Evolutionary conservation across 2,888 invertebrate genomes (phyloP).

Genomic region (Pseudanteris insignis): DNA sequence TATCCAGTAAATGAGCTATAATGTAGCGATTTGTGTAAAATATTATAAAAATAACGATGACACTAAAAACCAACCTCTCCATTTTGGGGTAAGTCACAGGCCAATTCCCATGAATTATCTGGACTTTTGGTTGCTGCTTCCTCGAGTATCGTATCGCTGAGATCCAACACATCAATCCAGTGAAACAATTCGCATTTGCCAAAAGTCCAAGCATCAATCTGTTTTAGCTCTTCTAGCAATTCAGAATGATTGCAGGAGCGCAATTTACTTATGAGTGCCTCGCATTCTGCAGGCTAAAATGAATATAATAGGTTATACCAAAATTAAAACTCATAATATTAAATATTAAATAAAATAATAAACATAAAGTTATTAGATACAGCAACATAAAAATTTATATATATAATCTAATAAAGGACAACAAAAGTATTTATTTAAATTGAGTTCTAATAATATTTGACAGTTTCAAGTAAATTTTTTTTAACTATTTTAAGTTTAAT

Average conservation of each 20-base stretch:
- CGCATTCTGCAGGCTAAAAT: constrained; percentile 76
- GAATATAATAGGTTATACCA: no score
- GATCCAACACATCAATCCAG: constrained; percentile 85
- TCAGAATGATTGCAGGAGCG: constrained; percentile 74
- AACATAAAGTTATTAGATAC: constrained; percentile 4
- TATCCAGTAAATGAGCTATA: no score
- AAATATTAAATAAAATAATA: constrained; percentile 8
- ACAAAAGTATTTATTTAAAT: no score
- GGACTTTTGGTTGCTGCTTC: constrained; percentile 74
- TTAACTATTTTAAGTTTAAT: no score
- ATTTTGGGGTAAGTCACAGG: constrained; percentile 76
- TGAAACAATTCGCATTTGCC: constrained; percentile 88
- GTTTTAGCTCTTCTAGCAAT: constrained; percentile 75
- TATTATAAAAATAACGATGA: no score
- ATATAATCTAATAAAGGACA: no score
- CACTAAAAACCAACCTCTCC: no score
- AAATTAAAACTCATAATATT: constrained; percentile 9
- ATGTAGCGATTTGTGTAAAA: no score
- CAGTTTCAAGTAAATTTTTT: no score
- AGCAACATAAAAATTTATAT: not conserved
- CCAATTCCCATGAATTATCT: constrained; percentile 76
- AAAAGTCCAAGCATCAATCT: constrained; percentile 83
- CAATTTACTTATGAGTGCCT: constrained; percentile 77
- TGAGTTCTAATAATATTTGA: no score
- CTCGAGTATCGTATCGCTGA: constrained; percentile 78